Evolutionary conservation across 2,888 invertebrate genomes (phyloP), one percentile per base, ranked within the genome.

Genomic region (Matsumyia berberina): DNA sequence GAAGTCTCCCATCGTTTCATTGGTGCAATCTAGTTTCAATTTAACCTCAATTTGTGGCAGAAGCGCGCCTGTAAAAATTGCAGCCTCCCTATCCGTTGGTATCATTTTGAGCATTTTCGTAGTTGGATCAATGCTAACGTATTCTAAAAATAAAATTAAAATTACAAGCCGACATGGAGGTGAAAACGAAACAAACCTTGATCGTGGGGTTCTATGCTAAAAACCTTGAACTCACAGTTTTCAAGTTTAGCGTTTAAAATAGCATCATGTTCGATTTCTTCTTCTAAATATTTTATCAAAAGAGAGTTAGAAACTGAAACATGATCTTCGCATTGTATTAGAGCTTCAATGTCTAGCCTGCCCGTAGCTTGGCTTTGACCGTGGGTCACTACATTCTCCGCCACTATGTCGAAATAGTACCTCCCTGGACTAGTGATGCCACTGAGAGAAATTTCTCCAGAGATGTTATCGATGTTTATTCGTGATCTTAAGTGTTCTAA

Each of bases 1-100:
- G 0, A 19, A 12, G 12, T 44, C n/a, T 4, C 3, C 8, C 37
- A 29, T 17, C 5, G 12, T n/a, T 5, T 51, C 39, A 15, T 7
- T 33, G 5, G 24, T n/a, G 60, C 88, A 88, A 24, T 62, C 44
- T 5, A 89, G 42, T 51, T 82, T 86, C 5, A 89, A 60, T 55
- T 86, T 86, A 0, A 89, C 81, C 46, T 83, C 79, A 15, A 89
- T 64, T 87, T 89, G 88, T 0, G 89, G 87, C 12, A 87, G 66
- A 5, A 66, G 0, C 86, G 87, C 88, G 44, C 82, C 44, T 19
- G 74, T 53, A 55, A 89, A 89, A 15, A 86, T 64, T 0, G 24
- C 5, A 73, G 86, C 86, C 70, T 89, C 89, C 31, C 89, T 86
- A 77, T 89, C 89, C 46, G 88, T 86, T 3, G 87, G 49, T 24